Evolutionary conservation across 2,888 invertebrate species (phyloP), one percentile per base, ranked within the genome.

Genomic region (Melanchra persicariae): DNA sequence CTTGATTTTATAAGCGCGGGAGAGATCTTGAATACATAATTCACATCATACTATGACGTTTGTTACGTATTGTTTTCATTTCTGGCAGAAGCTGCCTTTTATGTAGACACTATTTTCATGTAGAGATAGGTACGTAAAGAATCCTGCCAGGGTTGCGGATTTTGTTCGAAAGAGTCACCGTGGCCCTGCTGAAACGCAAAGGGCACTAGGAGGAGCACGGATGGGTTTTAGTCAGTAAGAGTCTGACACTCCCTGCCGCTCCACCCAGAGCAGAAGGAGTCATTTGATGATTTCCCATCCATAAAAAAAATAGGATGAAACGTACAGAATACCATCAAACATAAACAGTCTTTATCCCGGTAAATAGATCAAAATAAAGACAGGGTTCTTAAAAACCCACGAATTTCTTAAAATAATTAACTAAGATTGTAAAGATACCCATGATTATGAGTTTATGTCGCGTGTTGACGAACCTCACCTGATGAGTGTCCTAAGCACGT

Each of bases 401-500:
- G 30, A 40, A 55, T 22, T 40, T 17, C 30, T 22, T 22, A 2
- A 51, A 37, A 24, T 15, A 52, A 24, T 52, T n/a, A n/a, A 26
- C 24, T 51, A n/a, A 24, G 12, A 54, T 65, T 24, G 47, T 34
- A 26, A 45, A 63, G 34, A 54, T 26, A 64, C 24, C 58, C 37
- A 37, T 15, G 15, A 43, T 34, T 17, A n/a, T 54, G 54, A 12
- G 64, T 64, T 68, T 63, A 51, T 43, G 24, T 43, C 70, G n/a
- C 49, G 45, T 17, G 70, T 57, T 58, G n/a, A n/a, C 57, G 49
- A 68, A 45, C 24, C 19, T 59, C 40, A 64, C 47, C 57, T 67
- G 54, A 59, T 24, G 43, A 62, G 26, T 59, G 26, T 24, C 58
- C 70, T 59, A 58, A 47, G 30, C 61, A 72, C 74, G 70, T 86